These are phyloP conservation scores for Apodemia zela DNA, from an alignment of 2,888 invertebrate genomes.

Conservation along the genomic window DNA sequence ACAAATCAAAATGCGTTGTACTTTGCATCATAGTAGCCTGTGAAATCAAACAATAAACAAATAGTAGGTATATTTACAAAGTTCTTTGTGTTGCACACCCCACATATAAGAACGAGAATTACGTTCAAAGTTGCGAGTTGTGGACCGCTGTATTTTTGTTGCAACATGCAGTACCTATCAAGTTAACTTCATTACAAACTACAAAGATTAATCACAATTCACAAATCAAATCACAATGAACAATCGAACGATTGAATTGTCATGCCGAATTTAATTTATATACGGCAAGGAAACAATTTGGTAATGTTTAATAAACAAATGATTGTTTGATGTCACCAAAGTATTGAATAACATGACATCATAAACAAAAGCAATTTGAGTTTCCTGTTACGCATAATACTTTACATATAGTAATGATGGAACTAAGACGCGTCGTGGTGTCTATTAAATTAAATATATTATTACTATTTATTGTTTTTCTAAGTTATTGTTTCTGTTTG, in stretches of 20 bases:
- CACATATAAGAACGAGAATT: no score
- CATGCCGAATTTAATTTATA: constrained; percentile 24
- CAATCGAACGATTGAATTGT: background rate
- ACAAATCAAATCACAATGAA: no score
- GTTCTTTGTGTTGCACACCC: no score
- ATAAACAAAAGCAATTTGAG: constrained; percentile 46
- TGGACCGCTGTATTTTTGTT: background rate
- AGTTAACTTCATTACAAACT: background rate
- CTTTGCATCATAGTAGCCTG: no score
- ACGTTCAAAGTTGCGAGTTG: no score
- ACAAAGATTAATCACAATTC: no score
- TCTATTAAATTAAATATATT: constrained; percentile 39
- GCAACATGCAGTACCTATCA: no score
- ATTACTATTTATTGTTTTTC: constrained; percentile 45
- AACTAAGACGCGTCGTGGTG: constrained; percentile 47
- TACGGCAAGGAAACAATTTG: constrained; percentile 32
- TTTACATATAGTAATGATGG: constrained; percentile 40
- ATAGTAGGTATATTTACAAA: no score
- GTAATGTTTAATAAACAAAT: constrained; percentile 45
- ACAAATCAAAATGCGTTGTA: no score
- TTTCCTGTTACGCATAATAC: constrained; percentile 59
- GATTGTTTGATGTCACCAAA: constrained; percentile 52
- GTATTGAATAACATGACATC: constrained; percentile 47
- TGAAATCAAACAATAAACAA: no score
- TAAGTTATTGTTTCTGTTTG: constrained; percentile 41